Base-by-base conservation (phyloP, 1,140 invertebrate genomes). In the Sinonovacula constricta region DNA sequence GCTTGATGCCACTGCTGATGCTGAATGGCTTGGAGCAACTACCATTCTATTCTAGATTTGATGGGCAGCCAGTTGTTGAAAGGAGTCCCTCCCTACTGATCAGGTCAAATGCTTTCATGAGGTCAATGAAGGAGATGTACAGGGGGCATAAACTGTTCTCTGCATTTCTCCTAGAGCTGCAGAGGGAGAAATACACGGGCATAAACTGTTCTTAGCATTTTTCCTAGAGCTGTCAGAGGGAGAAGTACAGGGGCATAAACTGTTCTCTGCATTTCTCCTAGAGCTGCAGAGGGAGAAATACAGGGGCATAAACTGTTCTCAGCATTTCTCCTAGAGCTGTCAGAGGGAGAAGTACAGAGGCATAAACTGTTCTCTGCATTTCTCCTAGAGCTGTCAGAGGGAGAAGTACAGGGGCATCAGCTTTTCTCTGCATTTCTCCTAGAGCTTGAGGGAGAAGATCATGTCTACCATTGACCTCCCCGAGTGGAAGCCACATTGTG, bases 251-350 rank as follows among this genome's bases (percentile, higher is more conserved):
- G 3, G 28, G 59, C 18, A 33, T 15, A 15, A 75, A 4, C 65
- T 85, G 82, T 66, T 84, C 82, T 24, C 34, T 39, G 62, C 81
- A 81, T 53, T 85, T 81, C 34, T 85, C 79, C 30, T 83, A 81
- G 1, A 84, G 70, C 57, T 81, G n/a, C n/a, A n/a, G n/a, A n/a
- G n/a, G n/a, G n/a, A n/a, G n/a, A n/a, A n/a, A n/a, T n/a, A n/a
- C n/a, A n/a, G n/a, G n/a, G n/a, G n/a, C n/a, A n/a, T n/a, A n/a
- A n/a, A n/a, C n/a, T n/a, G n/a, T n/a, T n/a, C n/a, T n/a, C n/a
- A n/a, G n/a, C n/a, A n/a, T n/a, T n/a, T n/a, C n/a, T n/a, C n/a
- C n/a, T n/a, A n/a, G n/a, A n/a, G n/a, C n/a, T n/a, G n/a, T n/a
- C n/a, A n/a, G n/a, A n/a, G n/a, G n/a, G n/a, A n/a, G n/a, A n/a